Base-by-base conservation (phyloP, 2,888 invertebrate species). In the Tanytarsus gracilentus region DNA sequence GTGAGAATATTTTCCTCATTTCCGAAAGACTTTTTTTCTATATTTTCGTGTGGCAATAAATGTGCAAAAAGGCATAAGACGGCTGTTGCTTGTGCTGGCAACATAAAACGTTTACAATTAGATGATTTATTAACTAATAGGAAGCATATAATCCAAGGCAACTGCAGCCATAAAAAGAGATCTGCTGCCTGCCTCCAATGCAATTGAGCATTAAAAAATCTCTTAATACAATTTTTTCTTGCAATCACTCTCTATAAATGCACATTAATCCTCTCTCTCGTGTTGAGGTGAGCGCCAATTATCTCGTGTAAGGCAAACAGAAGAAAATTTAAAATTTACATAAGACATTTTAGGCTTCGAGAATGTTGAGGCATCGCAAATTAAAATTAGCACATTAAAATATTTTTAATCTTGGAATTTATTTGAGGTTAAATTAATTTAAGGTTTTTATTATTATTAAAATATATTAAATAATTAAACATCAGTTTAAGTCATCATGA, bases 61-160 rank as follows among this genome's bases (percentile, higher is more conserved):
- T n/a, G n/a, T n/a, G n/a, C n/a, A n/a, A n/a, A n/a, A n/a, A n/a
- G n/a, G n/a, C n/a, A n/a, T n/a, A n/a, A n/a, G n/a, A n/a, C 18
- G 30, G n/a, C 40, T 6, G 11, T 30, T 18, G n/a, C n/a, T 16
- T 16, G 33, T 30, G 9, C 11, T 11, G 29, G 58, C 58, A 58
- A 40, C 44, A 58, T 30, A 58, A n/a, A 48, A 58, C 48, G 48
- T 48, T 48, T 58, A 48, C 44, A 58, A 58, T 58, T 58, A 58
- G 48, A 58, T 58, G 58, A 58, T 58, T 58, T 58, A 58, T 58
- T 58, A 58, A 58, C 58, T 58, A 58, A 58, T 58, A 58, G 48
- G 58, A 44, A 58, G 58, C 48, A 58, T 40, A 39, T 58, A 58
- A 55, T 39, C 55, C 40, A 55, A 50, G 21, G 40, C 16, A 44